Base-by-base conservation (phyloP, 2,888 invertebrate genomes). In the Biston betularia region DNA sequence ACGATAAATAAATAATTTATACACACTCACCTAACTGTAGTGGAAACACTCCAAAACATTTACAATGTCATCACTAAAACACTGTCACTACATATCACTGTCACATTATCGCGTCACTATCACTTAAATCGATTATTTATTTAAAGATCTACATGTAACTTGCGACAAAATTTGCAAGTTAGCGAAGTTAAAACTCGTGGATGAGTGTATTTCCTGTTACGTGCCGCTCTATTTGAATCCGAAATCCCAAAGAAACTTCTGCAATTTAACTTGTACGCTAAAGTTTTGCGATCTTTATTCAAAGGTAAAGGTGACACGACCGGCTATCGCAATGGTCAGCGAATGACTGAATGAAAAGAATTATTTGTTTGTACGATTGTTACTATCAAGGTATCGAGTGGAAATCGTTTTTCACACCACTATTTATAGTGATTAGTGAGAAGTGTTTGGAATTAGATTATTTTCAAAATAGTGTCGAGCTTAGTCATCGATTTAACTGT, bases 281-380 rank as follows among this genome's bases (percentile, higher is more conserved):
- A 54, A 44, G 7, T 24, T 12, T 33, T 42, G 34, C 54, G 56
- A 35, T 45, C 3, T 8, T 38, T 38, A 2, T 33, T n/a, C 15
- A 14, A 60, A 54, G 61, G 11, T 10, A 15, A 33, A 3, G 5
- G 33, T 24, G 24, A 11, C 42, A 42, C 79, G 73, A 54, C 73
- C 64, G 64, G 2, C 65, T 44, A 55, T 59, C 68, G 59, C 50
- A 53, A 34, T 77, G 75, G 73, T 75, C 75, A 70, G 69, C 65
- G 59, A 52, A 48, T 61, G 57, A 82, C 80, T 83, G 77, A 71
- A 53, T 53, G 52, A 40, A 50, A 60, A 68, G 62, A 72, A 64
- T 55, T 57, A 54, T 42, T 45, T 59, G 40, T 60, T 62, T 49
- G 54, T 61, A 57, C n/a, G 61, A 46, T 54, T 54, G 53, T 40